Percentiles rank a stretch among this genome's conserved stretches.
These are phyloP conservation scores for Zaprionus lineosus DNA, from an alignment of 2,888 invertebrate species.

Conservation along the genomic window DNA sequence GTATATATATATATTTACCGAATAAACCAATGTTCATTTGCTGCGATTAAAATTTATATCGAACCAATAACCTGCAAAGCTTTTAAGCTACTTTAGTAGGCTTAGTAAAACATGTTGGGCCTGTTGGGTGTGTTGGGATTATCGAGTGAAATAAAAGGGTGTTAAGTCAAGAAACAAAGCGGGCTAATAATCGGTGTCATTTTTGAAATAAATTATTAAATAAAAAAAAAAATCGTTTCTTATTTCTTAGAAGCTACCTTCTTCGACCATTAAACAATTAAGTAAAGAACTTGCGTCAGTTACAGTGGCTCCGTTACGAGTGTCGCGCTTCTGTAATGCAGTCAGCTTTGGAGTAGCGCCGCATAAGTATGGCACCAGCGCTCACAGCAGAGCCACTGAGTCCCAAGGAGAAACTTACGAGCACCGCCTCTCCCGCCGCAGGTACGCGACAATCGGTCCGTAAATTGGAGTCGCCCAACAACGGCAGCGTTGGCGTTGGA, in stretches of 20 bases:
- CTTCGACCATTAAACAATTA: neutral
- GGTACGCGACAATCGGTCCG: constrained; percentile 56
- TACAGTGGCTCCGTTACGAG: constrained; percentile 11
- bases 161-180: constrained; percentile 34
- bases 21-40: no score
- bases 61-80: neutral
- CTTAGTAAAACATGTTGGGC: constrained; percentile 24
- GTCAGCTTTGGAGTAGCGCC: constrained; percentile 61
- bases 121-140: neutral
- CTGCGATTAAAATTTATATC: neutral
- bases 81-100: no score
- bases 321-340: constrained; percentile 53
- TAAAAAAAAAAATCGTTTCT: constrained; percentile 30
- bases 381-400: constrained; percentile 90
- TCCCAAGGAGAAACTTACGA: constrained; percentile 82
- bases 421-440: constrained; percentile 80
- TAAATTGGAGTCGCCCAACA: constrained; percentile 50
- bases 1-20: no score
- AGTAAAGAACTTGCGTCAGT: constrained; percentile 1
- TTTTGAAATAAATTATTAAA: constrained; percentile 39
- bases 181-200: constrained; percentile 44
- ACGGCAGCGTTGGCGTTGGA: constrained; percentile 10
- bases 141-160: no score
- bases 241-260: constrained; percentile 29
- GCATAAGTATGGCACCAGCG: constrained; percentile 93